These are phyloP conservation scores for Torymus auratus DNA, from an alignment of 2,888 invertebrate species.

Conservation along the genomic window DNA sequence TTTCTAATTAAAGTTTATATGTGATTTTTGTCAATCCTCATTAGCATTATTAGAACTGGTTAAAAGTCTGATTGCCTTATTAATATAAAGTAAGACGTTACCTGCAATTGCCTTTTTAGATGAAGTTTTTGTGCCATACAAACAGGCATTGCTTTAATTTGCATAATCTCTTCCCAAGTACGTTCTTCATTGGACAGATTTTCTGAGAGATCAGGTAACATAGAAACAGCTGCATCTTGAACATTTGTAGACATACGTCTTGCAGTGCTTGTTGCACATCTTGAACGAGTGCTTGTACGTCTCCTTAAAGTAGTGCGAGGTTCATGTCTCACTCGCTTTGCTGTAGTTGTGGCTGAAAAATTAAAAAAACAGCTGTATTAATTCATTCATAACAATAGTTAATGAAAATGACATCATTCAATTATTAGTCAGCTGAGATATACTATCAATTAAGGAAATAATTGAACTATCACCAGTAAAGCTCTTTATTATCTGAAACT, in stretches of 20 bases:
- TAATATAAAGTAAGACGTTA: constrained; percentile 69
- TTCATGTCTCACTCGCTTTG: constrained; percentile 82
- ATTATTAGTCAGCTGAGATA: too few species aligned
- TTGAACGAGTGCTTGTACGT: constrained; percentile 78
- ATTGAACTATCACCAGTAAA: too few species aligned
- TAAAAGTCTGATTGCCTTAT: too few species aligned
- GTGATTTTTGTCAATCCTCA: not conserved
- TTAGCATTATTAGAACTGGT: too few species aligned
- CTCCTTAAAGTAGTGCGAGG: constrained; percentile 82
- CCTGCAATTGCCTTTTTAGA: constrained; percentile 87
- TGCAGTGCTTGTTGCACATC: constrained; percentile 78
- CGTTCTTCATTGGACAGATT: constrained; percentile 89
- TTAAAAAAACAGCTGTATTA: not conserved
- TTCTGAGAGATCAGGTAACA: constrained; percentile 90
- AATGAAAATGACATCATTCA: too few species aligned
- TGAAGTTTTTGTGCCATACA: constrained; percentile 90
- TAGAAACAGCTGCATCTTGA: constrained; percentile 85
- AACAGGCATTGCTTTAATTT: constrained; percentile 90
- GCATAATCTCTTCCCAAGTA: constrained; percentile 91
- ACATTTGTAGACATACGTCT: constrained; percentile 78
- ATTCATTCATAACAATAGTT: not conserved
- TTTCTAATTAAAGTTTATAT: constrained; percentile 50
- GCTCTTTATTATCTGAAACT: too few species aligned
- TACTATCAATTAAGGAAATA: too few species aligned
- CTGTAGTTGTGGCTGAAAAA: constrained; percentile 80